Conservation (phyloP, 2,888 invertebrate genomes). For the Microctonus hyperodae region DNA sequence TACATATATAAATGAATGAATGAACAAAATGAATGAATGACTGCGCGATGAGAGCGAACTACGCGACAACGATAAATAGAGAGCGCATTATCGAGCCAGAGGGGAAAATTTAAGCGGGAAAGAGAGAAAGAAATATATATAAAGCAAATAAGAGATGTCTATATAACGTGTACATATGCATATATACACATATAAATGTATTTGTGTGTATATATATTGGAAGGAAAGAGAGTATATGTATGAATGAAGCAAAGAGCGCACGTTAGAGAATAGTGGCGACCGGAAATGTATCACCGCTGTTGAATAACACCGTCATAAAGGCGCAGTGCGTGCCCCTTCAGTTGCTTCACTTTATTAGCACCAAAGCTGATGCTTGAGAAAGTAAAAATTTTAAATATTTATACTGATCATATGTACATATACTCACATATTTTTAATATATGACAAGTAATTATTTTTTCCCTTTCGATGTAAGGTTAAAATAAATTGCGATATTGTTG, state of each 20-base stretch:
- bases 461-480: no score
- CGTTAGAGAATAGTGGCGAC: conserved; percentile 45
- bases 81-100: conserved; percentile 5
- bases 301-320: conserved; percentile 42
- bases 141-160: background rate
- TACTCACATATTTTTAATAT: no score
- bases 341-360: conserved; percentile 45
- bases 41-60: conserved; percentile 32
- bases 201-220: conserved; percentile 17
- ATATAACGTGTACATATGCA: conserved; percentile 31
- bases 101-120: conserved; percentile 23
- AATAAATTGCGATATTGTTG: conserved; percentile 18
- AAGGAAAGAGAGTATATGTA: conserved; percentile 18
- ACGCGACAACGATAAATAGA: conserved; percentile 8
- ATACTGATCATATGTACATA: background rate
- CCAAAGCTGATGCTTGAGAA: conserved; percentile 26
- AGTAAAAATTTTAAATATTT: background rate
- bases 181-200: no score
- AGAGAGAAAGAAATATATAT: conserved; percentile 25
- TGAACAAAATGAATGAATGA: conserved; percentile 51
- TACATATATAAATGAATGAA: conserved; percentile 49
- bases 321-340: conserved; percentile 37
- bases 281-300: conserved; percentile 54
- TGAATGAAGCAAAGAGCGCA: conserved; percentile 27
- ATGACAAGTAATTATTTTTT: no score